Base-by-base conservation (phyloP, 2,113 vertebrate species). In the Ailurus styani region DNA sequence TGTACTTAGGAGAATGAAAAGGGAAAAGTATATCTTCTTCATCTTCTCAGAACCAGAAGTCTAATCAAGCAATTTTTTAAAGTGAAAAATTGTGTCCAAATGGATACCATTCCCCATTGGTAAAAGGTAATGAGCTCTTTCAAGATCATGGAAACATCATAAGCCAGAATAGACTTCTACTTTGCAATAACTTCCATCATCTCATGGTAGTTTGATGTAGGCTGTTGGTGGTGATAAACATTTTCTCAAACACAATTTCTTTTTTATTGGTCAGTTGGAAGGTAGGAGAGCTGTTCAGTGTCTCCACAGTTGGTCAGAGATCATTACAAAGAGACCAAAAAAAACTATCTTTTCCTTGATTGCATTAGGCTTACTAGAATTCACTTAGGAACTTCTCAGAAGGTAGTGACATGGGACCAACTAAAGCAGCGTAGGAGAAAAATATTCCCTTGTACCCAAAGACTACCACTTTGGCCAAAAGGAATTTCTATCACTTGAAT, bases 401-500 rank as follows among this genome's bases (percentile, higher is more conserved):
- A 12, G 7, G 20, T 55, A 96, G 31, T 14, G 93, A 77, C 23
- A 55, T 95, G 10, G 25, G 2, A 2, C 34, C 54, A 92, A 77
- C 17, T 23, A 66, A 78, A 94, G 31, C 40, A 90, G 70, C 57
- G 18, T 64, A 54, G 54, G 20, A 85, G 15, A 96, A 89, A 70
- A 2, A 6, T 62, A 62, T 68, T 91, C 14, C 21, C 42, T 81
- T 82, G 52, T 73, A 81, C 23, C 37, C 6, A 45, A n/a, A 92
- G 21, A 55, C 47, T 62, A 1, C 12, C 12, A 13, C 20, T 94
- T 96, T 72, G 68, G 21, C 55, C 66, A 87, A 81, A 83, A 57
- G 14, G 54, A 92, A 81, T 87, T 42, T 96, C 77, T 95, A 27
- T 87, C 55, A 87, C n/a, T 90, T 95, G 47, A 93, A 83, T 45